Evolutionary conservation across 1,140 invertebrate species (phyloP).

Genomic region (Mamestra configurata): DNA sequence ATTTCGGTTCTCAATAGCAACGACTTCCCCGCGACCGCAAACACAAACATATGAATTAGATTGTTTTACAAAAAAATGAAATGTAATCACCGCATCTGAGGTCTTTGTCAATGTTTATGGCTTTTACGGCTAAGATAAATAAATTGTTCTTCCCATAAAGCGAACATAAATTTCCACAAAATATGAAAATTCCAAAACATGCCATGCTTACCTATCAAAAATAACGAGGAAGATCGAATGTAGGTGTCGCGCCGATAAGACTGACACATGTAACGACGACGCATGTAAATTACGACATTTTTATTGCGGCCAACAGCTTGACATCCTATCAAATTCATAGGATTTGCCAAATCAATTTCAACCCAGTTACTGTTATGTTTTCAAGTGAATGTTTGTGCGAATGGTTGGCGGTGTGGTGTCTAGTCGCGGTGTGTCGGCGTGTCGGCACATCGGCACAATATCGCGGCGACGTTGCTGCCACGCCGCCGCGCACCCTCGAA

Average conservation of each 20-base stretch:
- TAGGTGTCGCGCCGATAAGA: slow-evolving; percentile 35
- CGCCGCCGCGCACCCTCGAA: slow-evolving; percentile 59
- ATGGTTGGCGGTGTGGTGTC: slow-evolving; percentile 41
- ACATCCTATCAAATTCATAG: slow-evolving; percentile 46
- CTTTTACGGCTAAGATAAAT: neutral
- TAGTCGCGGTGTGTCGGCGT: neutral
- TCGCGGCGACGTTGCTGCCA: slow-evolving; percentile 66
- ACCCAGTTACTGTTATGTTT: slow-evolving; percentile 46
- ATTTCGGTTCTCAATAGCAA: slow-evolving; percentile 70
- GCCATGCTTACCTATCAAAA: slow-evolving; percentile 36
- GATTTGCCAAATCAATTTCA: slow-evolving; percentile 47
- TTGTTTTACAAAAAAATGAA: slow-evolving; percentile 34
- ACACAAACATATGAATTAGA: slow-evolving; percentile 48
- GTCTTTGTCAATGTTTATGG: neutral
- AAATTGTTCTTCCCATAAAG: no score
- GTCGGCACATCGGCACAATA: slow-evolving; percentile 59
- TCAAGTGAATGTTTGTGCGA: slow-evolving; percentile 58
- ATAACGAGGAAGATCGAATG: slow-evolving; percentile 46
- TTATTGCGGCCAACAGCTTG: slow-evolving; percentile 39
- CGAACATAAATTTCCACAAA: neutral
- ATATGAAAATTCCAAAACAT: slow-evolving; percentile 3
- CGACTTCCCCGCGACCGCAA: slow-evolving; percentile 26
- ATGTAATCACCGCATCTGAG: slow-evolving; percentile 1
- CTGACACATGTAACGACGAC: slow-evolving; percentile 21
- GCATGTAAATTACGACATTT: slow-evolving; percentile 48